Base-by-base conservation (phyloP, 2,888 invertebrate species). In the Dastarcus helophoroides region DNA sequence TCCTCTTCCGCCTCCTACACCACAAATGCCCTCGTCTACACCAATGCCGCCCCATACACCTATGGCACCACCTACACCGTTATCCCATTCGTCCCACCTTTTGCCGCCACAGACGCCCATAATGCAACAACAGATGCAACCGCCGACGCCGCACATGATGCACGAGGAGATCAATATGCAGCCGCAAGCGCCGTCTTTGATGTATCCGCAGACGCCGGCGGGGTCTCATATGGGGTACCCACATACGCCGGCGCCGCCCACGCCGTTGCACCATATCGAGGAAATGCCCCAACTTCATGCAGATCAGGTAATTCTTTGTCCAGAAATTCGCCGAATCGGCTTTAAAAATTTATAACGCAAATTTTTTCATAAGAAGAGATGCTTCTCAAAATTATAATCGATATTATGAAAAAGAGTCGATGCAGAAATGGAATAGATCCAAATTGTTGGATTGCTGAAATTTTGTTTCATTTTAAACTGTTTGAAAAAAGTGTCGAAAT, bases 201-300 rank as follows among this genome's bases (percentile, higher is more conserved):
- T 65, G 21, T 48, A 42, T 31, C 44, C 49, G 2, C 47, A 41
- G 11, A 65, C 67, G 1, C 43, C 47, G 3, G 33, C 32, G 10
- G 35, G 42, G 6, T 30, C 29, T 15, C 24, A 30, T 17, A 26
- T 26, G n/a, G 39, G 38, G 7, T 44, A 41, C 19, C 45, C 45
- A 9, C 25, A 32, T 46, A 63, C 65, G 1, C 58, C 60, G 1
- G 57, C 47, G 10, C 55, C 56, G 1, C 50, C 57, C 3, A 57
- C 60, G 22, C 58, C 63, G 36, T 41, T 65, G 46, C 56, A 57
- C 52, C 53, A 55, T 35, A 56, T 63, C 30, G 63, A 63, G 31
- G 71, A 73, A 46, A 67, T 71, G 58, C 78, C 79, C 34, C 76
- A 76, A 52, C 56, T 78, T 47, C 70, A 69, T 26, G 67, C 68